Conservation (phyloP, 1,140 invertebrate genomes). For the Fragariocoptes setiger region DNA sequence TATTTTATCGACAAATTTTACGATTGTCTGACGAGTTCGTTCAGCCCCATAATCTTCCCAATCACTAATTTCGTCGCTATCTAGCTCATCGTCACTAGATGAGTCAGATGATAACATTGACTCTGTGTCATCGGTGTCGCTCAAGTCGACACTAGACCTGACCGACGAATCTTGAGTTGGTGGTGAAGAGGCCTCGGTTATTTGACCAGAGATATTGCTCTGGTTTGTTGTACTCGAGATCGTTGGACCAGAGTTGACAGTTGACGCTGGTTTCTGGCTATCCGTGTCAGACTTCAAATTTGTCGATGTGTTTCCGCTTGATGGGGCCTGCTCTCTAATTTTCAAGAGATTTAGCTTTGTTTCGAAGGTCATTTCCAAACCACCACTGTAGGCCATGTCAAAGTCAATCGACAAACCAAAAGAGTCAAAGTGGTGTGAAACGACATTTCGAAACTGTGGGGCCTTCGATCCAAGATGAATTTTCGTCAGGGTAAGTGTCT, state of each 20-base stretch:
- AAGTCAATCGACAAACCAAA: slow-evolving; percentile 72
- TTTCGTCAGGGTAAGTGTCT: slow-evolving; percentile 39
- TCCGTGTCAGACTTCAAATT: no score
- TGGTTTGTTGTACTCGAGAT: not conserved
- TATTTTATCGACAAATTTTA: slow-evolving; percentile 58
- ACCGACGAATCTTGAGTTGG: not conserved
- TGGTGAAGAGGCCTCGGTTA: not conserved
- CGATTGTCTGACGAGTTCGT: slow-evolving; percentile 25
- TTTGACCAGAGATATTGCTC: not conserved
- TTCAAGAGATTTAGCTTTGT: slow-evolving; percentile 82
- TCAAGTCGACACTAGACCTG: not conserved
- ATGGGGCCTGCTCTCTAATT: slow-evolving; percentile 19
- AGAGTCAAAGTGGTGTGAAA: slow-evolving; percentile 30
- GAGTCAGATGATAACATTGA: slow-evolving; percentile 1
- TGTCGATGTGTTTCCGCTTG: not conserved
- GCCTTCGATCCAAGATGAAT: slow-evolving; percentile 37
- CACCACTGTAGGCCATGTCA: slow-evolving; percentile 57
- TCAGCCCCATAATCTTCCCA: slow-evolving; percentile 4
- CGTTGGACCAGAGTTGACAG: not conserved
- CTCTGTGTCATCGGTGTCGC: slow-evolving; percentile 2
- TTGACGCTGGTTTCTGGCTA: not conserved
- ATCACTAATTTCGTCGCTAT: slow-evolving; percentile 3
- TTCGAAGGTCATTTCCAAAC: slow-evolving; percentile 57
- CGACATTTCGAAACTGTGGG: slow-evolving; percentile 36
- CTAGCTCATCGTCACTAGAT: slow-evolving; percentile 8